Conservation (phyloP, 2,888 invertebrate genomes). For the Eucera pruinosa region DNA sequence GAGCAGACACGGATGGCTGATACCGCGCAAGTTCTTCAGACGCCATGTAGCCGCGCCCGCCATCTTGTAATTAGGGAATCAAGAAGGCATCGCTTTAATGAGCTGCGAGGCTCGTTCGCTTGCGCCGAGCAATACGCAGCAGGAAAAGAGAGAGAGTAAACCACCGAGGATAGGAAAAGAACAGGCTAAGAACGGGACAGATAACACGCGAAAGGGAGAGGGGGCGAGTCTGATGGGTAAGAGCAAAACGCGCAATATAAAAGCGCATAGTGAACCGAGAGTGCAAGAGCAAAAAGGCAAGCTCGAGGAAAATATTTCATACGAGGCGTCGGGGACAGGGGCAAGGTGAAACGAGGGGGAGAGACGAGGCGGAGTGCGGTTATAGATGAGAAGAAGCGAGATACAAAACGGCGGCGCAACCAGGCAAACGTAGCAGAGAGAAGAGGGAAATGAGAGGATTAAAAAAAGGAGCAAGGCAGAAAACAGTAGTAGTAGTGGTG, state of each 20-base stretch:
- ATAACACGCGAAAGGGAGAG: background rate
- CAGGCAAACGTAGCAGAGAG: slow-evolving; percentile 15
- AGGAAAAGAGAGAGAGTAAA: slow-evolving; percentile 50
- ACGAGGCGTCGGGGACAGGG: slow-evolving; percentile 48
- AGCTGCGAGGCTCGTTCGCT: slow-evolving; percentile 76
- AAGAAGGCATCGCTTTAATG: slow-evolving; percentile 82
- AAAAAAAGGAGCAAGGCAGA: slow-evolving; percentile 33
- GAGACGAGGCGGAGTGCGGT: slow-evolving; percentile 24
- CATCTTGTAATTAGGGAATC: slow-evolving; percentile 83
- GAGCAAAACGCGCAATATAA: slow-evolving; percentile 66
- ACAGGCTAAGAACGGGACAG: background rate
- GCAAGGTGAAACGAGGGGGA: slow-evolving; percentile 17
- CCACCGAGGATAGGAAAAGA: slow-evolving; percentile 11
- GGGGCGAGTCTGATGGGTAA: slow-evolving; percentile 32
- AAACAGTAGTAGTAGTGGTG: slow-evolving; percentile 26
- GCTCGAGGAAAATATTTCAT: slow-evolving; percentile 75
- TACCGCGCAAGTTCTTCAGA: slow-evolving; percentile 61
- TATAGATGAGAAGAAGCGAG: slow-evolving; percentile 28
- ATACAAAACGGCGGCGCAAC: slow-evolving; percentile 6
- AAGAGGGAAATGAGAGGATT: slow-evolving; percentile 44
- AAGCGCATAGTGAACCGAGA: slow-evolving; percentile 54
- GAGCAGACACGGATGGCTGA: slow-evolving; percentile 11
- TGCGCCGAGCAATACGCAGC: slow-evolving; percentile 46
- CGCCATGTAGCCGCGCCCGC: slow-evolving; percentile 80
- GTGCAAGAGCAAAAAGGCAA: slow-evolving; percentile 64